These are phyloP conservation scores for Galerucella calmariensis DNA, from an alignment of 2,888 invertebrate genomes.

Conservation along the genomic window DNA sequence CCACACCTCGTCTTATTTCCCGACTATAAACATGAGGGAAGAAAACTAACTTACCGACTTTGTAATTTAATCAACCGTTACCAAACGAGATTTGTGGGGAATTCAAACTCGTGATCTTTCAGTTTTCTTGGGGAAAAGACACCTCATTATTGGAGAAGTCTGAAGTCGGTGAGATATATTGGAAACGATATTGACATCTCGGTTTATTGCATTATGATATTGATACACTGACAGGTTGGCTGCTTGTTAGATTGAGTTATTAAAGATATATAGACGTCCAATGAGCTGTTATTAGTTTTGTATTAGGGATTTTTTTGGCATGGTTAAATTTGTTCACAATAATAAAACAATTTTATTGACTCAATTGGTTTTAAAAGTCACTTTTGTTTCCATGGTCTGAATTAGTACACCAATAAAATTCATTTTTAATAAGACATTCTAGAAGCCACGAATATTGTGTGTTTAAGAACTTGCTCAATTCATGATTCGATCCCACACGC, in stretches of 20 bases:
- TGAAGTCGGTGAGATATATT: constrained; percentile 25
- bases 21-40: constrained; percentile 39
- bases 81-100: constrained; percentile 38
- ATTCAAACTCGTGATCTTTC: constrained; percentile 36
- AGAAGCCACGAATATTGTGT: no score
- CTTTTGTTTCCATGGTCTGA: no score
- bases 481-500: no score
- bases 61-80: constrained; percentile 46
- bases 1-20: constrained; percentile 41
- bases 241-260: constrained; percentile 23
- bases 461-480: no score
- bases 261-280: background rate
- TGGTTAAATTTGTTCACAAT: background rate
- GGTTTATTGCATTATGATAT: constrained; percentile 36
- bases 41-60: constrained; percentile 46
- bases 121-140: constrained; percentile 27
- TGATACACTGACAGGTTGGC: constrained; percentile 31
- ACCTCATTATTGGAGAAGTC: constrained; percentile 19
- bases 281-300: constrained; percentile 5
- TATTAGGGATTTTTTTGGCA: background rate
- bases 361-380: no score
- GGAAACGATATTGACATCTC: constrained; percentile 23
- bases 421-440: no score
- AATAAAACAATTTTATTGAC: no score
- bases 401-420: no score